Evolutionary conservation across 2,113 vertebrate species (phyloP), one percentile per base, ranked within the genome.

Genomic region (Morone saxatilis): DNA sequence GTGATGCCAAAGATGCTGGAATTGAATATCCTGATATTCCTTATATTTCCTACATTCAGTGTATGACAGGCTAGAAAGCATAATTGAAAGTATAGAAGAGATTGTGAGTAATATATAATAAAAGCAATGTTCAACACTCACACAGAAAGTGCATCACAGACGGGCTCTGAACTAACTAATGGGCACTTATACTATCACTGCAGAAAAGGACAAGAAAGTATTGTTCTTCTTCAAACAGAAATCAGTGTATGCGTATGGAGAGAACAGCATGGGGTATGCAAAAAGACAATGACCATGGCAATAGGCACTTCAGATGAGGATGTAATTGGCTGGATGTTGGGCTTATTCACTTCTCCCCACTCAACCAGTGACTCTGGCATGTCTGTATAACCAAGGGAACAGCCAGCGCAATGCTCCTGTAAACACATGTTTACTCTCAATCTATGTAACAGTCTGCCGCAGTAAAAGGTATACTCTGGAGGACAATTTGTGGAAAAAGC

Each of bases 401-500:
- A 86, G 72, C 59, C 75, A 76, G 77, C 66, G 78, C 81, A 83
- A 78, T 84, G 85, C 76, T 90, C 78, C 83, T 86, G 86, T 87
- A 91, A 91, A 92, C 93, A 93, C 87, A 87, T 91, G 85, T 93
- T 92, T 90, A 91, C 87, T 89, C 86, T 93, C 90, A 87, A 93
- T 91, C 89, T 89, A 91, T 93, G 88, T 88, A 92, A 88, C 84
- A 83, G 82, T 87, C 91, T 76, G 90, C 88, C 76, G 80, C 76
- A 83, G 89, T 89, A 89, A 91, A 92, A 92, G 89, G 89, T 91
- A 76, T 85, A 85, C 92, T 92, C 92, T 71, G 62, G 92, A 93
- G 93, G 79, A 93, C 90, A 92, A 89, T 90, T 93, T 92, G 89
- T 77, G 86, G 81, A 36, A 87, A 93, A 91, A 86, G 86, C 91